phyloP scores from a whole-genome alignment of 2,888 invertebrate species.

The Perizoma flavofasciatum region DNA sequence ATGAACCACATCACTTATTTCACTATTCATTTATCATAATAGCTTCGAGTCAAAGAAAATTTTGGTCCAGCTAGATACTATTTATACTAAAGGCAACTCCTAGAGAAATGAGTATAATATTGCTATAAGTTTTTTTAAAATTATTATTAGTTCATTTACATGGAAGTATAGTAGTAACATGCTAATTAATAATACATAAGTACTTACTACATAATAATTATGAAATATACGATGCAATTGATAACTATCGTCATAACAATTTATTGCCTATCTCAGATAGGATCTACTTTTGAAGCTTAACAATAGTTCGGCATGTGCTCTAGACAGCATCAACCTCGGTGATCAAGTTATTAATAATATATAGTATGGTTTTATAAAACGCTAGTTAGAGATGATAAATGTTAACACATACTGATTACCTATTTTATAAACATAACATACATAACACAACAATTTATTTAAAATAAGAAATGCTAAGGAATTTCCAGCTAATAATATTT shows the following conservation, averaged over 20 bases:
- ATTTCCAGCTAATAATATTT: slow-evolving; percentile 17
- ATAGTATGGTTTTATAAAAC: slow-evolving; percentile 34
- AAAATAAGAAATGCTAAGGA: slow-evolving; percentile 18
- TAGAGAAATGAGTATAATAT: slow-evolving; percentile 68
- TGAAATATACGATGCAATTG: slow-evolving; percentile 49
- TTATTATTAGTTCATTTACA: slow-evolving; percentile 56
- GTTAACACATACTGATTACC: slow-evolving; percentile 39
- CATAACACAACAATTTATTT: slow-evolving; percentile 29
- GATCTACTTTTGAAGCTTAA: slow-evolving; percentile 40
- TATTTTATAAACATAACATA: slow-evolving; percentile 32
- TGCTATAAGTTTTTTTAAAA: slow-evolving; percentile 59
- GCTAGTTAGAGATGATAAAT: slow-evolving; percentile 31
- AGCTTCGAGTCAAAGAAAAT: slow-evolving; percentile 73
- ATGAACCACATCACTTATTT: slow-evolving; percentile 63
- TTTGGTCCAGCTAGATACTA: slow-evolving; percentile 83
- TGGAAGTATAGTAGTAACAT: slow-evolving; percentile 53
- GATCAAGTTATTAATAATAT: slow-evolving; percentile 25
- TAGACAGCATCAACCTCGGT: slow-evolving; percentile 39
- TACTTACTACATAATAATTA: slow-evolving; percentile 47
- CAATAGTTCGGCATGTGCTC: slow-evolving; percentile 30
- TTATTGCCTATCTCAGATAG: slow-evolving; percentile 43
- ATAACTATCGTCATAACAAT: slow-evolving; percentile 46
- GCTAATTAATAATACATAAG: slow-evolving; percentile 46
- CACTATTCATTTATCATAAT: slow-evolving; percentile 59
- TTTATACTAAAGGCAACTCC: slow-evolving; percentile 72